A percentile compares a stretch with the other conserved stretches of the same genome.
These are phyloP conservation scores for Ectemnius lituratus DNA, from an alignment of 2,888 invertebrate species.

Conservation along the genomic window DNA sequence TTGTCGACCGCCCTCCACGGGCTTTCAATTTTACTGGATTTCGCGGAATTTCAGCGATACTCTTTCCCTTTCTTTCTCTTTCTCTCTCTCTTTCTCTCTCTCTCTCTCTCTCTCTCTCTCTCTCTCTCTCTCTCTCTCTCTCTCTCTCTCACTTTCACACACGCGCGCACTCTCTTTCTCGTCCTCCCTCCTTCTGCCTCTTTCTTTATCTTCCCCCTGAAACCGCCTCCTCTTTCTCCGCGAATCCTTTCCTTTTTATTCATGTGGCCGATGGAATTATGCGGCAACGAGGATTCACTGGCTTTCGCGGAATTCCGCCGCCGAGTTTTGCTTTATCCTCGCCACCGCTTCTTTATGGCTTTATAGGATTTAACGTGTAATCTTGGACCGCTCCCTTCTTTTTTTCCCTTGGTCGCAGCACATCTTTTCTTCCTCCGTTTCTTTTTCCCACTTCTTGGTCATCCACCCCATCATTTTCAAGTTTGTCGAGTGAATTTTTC, in stretches of 20 bases:
- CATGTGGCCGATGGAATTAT: slow-evolving; percentile 50
- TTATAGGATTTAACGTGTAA: slow-evolving; percentile 25
- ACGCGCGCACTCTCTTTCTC: slow-evolving; percentile 51
- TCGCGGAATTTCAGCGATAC: slow-evolving; percentile 63
- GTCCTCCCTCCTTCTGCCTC: slow-evolving; percentile 44
- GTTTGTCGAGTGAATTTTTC: too few relatives aligned
- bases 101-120: slow-evolving; percentile 44
- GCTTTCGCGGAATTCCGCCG: slow-evolving; percentile 58
- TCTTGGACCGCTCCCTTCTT: slow-evolving; percentile 11
- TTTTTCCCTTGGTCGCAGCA: slow-evolving; percentile 22
- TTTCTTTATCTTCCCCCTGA: slow-evolving; percentile 3
- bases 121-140: slow-evolving; percentile 37
- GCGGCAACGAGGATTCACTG: slow-evolving; percentile 44
- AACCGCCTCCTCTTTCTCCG: slow-evolving; percentile 5
- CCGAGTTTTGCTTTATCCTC: slow-evolving; percentile 23
- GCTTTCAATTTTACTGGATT: slow-evolving; percentile 65
- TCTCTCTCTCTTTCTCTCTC: slow-evolving; percentile 26
- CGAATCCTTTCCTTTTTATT: slow-evolving; percentile 25
- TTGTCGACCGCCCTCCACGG: slow-evolving; percentile 37
- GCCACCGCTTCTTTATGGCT: slow-evolving; percentile 28
- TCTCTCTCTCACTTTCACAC: too few relatives aligned
- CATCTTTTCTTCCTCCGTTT: background rate
- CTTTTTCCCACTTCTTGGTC: slow-evolving; percentile 3
- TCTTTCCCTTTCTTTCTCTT: slow-evolving; percentile 53
- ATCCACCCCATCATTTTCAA: slow-evolving; percentile 5